phyloP scores from a whole-genome alignment of 1,140 invertebrate species.

The Mamestra configurata region DNA sequence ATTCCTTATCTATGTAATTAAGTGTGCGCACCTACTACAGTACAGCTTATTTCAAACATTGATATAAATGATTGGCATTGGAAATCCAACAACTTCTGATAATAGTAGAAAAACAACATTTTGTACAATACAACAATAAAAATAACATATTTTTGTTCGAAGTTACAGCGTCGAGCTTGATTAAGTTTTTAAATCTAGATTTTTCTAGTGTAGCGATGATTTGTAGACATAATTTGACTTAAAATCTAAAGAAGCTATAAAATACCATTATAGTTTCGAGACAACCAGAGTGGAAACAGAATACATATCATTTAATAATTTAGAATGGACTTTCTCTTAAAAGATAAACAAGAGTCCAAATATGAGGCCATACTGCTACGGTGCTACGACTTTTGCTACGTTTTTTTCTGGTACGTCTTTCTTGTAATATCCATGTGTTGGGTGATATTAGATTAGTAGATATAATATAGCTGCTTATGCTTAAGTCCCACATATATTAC shows the following conservation, averaged over 20 bases:
- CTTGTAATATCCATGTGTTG: neutral
- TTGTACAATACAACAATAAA: neutral
- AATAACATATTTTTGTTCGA: neutral
- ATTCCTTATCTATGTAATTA: neutral
- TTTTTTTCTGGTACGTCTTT: neutral
- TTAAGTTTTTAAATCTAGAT: neutral
- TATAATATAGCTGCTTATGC: neutral
- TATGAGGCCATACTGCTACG: neutral
- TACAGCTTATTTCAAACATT: neutral
- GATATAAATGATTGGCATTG: neutral
- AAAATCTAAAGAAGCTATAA: neutral
- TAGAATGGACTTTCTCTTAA: too few species aligned
- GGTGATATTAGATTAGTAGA: neutral
- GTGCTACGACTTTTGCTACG: slow-evolving; percentile 11
- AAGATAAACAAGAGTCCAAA: neutral
- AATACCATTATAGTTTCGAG: neutral
- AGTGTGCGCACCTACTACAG: neutral
- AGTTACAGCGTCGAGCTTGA: neutral
- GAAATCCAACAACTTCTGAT: neutral
- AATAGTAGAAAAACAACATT: slow-evolving; percentile 9
- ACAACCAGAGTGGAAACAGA: neutral
- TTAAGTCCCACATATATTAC: neutral
- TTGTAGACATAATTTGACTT: neutral
- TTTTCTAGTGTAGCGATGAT: neutral
- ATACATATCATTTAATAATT: too few species aligned